Percentiles rank a stretch among this genome's conserved stretches.
phyloP scores from a whole-genome alignment of 1,140 invertebrate genomes.

The Heliconius eleuchia region DNA sequence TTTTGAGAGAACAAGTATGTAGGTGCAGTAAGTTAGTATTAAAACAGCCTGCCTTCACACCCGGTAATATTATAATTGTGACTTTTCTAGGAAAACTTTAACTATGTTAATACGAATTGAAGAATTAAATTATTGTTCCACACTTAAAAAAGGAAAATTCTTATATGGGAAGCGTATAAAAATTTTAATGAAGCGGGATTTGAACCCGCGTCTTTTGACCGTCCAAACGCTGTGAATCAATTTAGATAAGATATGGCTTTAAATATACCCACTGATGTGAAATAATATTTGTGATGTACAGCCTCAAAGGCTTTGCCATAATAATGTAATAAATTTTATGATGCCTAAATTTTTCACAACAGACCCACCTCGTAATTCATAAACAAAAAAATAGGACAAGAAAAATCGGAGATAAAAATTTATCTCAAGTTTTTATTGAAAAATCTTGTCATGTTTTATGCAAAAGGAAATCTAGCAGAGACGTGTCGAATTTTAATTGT shows the following conservation, averaged over 20 bases:
- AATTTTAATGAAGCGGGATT: too few species aligned
- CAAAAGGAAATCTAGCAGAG: conserved; percentile 11
- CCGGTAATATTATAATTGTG: too few species aligned
- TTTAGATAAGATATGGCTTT: not conserved
- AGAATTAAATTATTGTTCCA: too few species aligned
- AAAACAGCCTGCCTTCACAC: too few species aligned
- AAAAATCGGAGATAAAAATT: conserved; percentile 8
- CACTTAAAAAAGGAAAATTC: too few species aligned
- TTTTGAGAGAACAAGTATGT: too few species aligned
- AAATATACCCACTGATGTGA: not conserved
- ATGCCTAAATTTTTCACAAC: conserved; percentile 15
- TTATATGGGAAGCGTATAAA: too few species aligned
- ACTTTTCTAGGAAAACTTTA: too few species aligned
- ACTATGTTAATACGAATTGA: too few species aligned
- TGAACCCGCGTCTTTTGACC: too few species aligned
- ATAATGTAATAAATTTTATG: conserved; percentile 20
- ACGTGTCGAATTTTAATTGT: conserved; percentile 13
- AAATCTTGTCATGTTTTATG: conserved; percentile 18
- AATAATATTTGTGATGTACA: conserved; percentile 8
- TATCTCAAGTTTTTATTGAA: conserved; percentile 17
- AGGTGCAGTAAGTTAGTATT: too few species aligned
- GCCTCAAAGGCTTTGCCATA: not conserved
- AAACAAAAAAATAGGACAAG: conserved; percentile 13
- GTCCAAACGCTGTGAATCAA: not conserved
- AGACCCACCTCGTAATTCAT: conserved; percentile 15